Conservation (phyloP, 1,140 invertebrate genomes). For the Anastatus disparis region DNA sequence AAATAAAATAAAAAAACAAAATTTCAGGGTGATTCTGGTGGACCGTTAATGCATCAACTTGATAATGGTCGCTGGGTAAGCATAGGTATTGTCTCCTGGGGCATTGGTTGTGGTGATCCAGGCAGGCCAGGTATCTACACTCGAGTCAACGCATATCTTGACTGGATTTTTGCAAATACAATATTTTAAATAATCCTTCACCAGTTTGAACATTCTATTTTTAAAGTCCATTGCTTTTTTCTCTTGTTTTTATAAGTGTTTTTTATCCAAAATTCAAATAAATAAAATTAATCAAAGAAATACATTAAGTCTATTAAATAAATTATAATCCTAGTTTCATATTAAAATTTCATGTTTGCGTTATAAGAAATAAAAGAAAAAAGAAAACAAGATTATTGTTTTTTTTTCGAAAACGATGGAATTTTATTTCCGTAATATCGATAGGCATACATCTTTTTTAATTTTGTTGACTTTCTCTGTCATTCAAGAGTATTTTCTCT, state of each 20-base stretch:
- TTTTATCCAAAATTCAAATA: too few relatives aligned
- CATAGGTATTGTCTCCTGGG: slow-evolving; percentile 87
- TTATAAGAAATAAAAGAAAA: too few relatives aligned
- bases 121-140: slow-evolving; percentile 79
- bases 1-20: background rate
- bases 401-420: slow-evolving; percentile 55
- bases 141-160: slow-evolving; percentile 75
- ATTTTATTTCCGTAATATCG: slow-evolving; percentile 58
- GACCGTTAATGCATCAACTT: slow-evolving; percentile 79
- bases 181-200: slow-evolving; percentile 60
- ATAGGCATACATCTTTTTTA: slow-evolving; percentile 35
- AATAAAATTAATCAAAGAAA: too few relatives aligned
- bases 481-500: slow-evolving; percentile 6
- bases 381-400: too few relatives aligned
- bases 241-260: too few relatives aligned
- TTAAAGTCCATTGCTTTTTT: background rate
- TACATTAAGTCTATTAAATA: too few relatives aligned
- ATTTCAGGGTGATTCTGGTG: slow-evolving; percentile 82
- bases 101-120: slow-evolving; percentile 76
- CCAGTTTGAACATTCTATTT: too few relatives aligned
- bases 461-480: slow-evolving; percentile 22
- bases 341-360: too few relatives aligned
- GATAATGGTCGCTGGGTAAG: slow-evolving; percentile 78
- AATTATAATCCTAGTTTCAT: too few relatives aligned
- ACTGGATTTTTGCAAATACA: slow-evolving; percentile 78